These are phyloP conservation scores for Limnephilus marmoratus DNA, from an alignment of 2,888 invertebrate genomes.

Conservation along the genomic window DNA sequence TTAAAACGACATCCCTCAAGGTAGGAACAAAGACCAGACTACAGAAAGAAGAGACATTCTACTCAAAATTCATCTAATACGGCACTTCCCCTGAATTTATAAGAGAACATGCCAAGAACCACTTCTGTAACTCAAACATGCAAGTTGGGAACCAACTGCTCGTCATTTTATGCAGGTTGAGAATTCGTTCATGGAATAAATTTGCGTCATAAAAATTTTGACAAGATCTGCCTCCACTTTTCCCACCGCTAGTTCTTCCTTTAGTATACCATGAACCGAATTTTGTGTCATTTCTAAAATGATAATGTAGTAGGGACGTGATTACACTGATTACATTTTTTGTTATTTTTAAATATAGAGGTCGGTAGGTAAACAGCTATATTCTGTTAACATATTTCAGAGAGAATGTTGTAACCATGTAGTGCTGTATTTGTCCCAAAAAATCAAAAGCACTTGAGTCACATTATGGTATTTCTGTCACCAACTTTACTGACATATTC, in stretches of 20 bases:
- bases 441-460: too few species aligned
- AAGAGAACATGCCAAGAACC: background rate
- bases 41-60: background rate
- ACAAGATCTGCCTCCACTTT: background rate
- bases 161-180: background rate
- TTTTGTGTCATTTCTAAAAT: too few species aligned
- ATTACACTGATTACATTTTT: too few species aligned
- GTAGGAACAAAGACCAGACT: background rate
- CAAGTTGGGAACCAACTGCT: background rate
- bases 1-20: background rate
- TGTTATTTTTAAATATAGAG: too few species aligned
- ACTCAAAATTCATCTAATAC: conserved; percentile 2
- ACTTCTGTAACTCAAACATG: background rate
- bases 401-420: too few species aligned
- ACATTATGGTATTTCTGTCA: too few species aligned
- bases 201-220: background rate
- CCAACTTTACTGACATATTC: too few species aligned
- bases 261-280: background rate
- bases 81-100: background rate
- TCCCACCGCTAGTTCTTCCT: background rate
- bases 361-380: too few species aligned
- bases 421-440: too few species aligned
- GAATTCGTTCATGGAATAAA: conserved; percentile 2
- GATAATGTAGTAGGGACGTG: too few species aligned
- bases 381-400: too few species aligned